phyloP scores from a whole-genome alignment of 2,888 invertebrate species.

The Volucella bombylans region DNA sequence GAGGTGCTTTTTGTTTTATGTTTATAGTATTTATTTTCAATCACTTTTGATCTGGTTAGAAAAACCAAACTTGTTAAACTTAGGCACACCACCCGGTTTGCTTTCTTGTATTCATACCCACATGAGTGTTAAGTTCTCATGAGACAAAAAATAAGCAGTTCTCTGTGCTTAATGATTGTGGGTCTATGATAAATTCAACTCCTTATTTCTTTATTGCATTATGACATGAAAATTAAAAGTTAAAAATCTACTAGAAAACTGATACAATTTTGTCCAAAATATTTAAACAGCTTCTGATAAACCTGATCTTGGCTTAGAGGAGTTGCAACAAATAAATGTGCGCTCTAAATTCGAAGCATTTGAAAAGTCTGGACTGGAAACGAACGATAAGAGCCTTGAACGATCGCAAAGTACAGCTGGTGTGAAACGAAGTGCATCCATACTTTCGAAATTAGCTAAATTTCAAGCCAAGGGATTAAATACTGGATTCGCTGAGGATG shows the following conservation, averaged over 20 bases:
- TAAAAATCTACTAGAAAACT: no score
- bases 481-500: slow-evolving; percentile 89
- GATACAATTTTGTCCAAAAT: background rate
- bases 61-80: no score
- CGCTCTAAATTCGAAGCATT: slow-evolving; percentile 93
- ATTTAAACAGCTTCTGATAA: slow-evolving; percentile 89
- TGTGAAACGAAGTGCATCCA: slow-evolving; percentile 88
- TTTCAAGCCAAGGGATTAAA: slow-evolving; percentile 93
- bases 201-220: no score
- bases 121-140: no score
- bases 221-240: no score
- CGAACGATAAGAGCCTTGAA: slow-evolving; percentile 76
- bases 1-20: slow-evolving; percentile 82
- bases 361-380: slow-evolving; percentile 83
- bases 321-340: slow-evolving; percentile 91
- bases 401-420: slow-evolving; percentile 57
- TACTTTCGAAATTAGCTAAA: slow-evolving; percentile 91
- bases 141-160: no score
- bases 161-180: no score
- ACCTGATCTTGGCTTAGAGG: slow-evolving; percentile 92
- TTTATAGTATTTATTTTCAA: no score
- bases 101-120: no score
- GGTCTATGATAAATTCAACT: no score
- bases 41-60: no score
- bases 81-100: no score